Percentiles rank a stretch among this genome's conserved stretches.
These are phyloP conservation scores for Hemiscyllium ocellatum DNA, from an alignment of 2,113 vertebrate genomes.

Conservation along the genomic window DNA sequence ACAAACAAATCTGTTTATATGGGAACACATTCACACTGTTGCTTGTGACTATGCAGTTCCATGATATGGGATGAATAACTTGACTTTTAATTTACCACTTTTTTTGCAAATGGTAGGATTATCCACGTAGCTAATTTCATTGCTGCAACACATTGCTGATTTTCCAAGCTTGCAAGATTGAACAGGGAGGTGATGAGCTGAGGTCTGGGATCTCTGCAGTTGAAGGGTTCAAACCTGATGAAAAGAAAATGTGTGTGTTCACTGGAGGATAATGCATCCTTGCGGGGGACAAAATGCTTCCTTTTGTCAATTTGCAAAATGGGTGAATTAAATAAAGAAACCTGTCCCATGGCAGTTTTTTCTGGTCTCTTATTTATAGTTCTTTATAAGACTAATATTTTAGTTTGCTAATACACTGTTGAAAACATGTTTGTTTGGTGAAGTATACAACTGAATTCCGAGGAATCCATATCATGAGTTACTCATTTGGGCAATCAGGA, in stretches of 20 bases:
- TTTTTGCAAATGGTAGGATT: not conserved
- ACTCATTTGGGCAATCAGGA: not conserved
- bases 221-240: not conserved
- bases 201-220: not conserved
- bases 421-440: not conserved
- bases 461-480: not conserved
- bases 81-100: not conserved
- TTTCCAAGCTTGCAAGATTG: not conserved
- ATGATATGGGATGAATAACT: not conserved
- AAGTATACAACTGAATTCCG: not conserved
- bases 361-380: not conserved
- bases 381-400: not conserved
- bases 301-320: not conserved
- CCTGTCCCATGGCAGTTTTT: not conserved
- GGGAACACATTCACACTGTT: not conserved
- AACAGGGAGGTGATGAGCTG: not conserved
- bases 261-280: not conserved
- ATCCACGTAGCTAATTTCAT: not conserved
- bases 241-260: not conserved
- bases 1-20: not conserved
- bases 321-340: not conserved
- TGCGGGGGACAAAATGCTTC: not conserved
- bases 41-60: not conserved
- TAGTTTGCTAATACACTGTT: not conserved
- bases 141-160: not conserved